Evolutionary conservation across 2,888 invertebrate species (phyloP).

Genomic region (Aphidius colemani): DNA sequence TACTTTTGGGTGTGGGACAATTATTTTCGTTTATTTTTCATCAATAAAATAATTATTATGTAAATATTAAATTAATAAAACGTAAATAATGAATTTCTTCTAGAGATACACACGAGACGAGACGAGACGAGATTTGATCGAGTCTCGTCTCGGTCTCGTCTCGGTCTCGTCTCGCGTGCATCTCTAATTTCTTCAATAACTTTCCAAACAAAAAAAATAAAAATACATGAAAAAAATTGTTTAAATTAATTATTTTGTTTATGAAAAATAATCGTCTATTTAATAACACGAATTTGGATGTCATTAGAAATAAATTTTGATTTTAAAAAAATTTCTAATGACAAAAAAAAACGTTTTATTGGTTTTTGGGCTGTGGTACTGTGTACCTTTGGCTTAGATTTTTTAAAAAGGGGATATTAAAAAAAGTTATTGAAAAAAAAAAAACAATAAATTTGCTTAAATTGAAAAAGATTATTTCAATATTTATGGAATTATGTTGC

Average conservation of each 20-base stretch:
- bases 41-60: constrained; percentile 35
- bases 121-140: too few species aligned
- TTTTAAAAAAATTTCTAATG: neutral
- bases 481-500: constrained; percentile 53
- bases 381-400: constrained; percentile 53
- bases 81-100: too few species aligned
- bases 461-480: constrained; percentile 33
- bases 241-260: neutral
- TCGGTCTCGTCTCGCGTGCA: too few species aligned
- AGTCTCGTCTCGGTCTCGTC: too few species aligned
- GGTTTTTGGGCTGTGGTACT: constrained; percentile 50
- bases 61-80: too few species aligned
- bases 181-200: too few species aligned
- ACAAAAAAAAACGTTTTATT: constrained; percentile 15
- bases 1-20: constrained; percentile 56
- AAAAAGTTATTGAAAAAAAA: constrained; percentile 27
- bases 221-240: too few species aligned
- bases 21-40: constrained; percentile 30
- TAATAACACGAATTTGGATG: constrained; percentile 12
- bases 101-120: too few species aligned
- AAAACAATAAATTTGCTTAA: constrained; percentile 16
- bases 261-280: constrained; percentile 16
- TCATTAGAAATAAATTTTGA: too few species aligned
- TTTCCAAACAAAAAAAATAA: too few species aligned
- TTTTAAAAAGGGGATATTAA: neutral